Base-by-base conservation (phyloP, 2,888 invertebrate species). In the Hoplodrina ambigua region DNA sequence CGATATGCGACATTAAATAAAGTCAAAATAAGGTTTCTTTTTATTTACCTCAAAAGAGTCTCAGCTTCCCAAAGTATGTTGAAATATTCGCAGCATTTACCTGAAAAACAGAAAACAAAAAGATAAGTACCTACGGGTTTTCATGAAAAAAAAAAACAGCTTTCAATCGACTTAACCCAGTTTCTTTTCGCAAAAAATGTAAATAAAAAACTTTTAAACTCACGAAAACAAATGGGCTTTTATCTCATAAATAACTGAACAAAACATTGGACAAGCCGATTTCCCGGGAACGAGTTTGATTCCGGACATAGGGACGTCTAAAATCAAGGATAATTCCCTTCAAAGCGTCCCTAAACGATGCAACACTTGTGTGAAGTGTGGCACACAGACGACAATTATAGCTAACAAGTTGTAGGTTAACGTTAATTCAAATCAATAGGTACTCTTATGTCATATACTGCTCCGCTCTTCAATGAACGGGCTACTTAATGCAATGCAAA, bases 171-270 rank as follows among this genome's bases (percentile, higher is more conserved):
- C 73, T 58, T 66, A 77, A 61, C 60, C 50, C 44, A 46, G 8
- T 65, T 65, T 30, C 55, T 66, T 66, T 25, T n/a, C 6, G 25
- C 10, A 25, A 60, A 25, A 41, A 66, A 63, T 56, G 33, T 58
- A 54, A 54, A 75, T 72, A 56, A 53, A 60, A 62, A 57, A 78
- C 58, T 59, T 53, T 19, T 2, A 15, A 74, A 67, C 41, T 65
- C 11, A 11, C 58, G 30, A 72, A 78, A 63, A 55, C 62, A 72
- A 75, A 78, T 41, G 20, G 59, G 25, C 25, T 52, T 53, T 78
- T 55, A 57, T 57, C 66, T 71, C 72, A 69, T 81, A 75, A 73
- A 82, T 82, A 82, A 70, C 59, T 54, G 30, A 81, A 63, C 44
- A 63, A 33, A 60, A 62, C 61, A 58, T 66, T 68, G 63, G 71